These are phyloP conservation scores for Caenorhabditis zanzibari DNA, from an alignment of 2,888 invertebrate genomes.

Conservation along the genomic window DNA sequence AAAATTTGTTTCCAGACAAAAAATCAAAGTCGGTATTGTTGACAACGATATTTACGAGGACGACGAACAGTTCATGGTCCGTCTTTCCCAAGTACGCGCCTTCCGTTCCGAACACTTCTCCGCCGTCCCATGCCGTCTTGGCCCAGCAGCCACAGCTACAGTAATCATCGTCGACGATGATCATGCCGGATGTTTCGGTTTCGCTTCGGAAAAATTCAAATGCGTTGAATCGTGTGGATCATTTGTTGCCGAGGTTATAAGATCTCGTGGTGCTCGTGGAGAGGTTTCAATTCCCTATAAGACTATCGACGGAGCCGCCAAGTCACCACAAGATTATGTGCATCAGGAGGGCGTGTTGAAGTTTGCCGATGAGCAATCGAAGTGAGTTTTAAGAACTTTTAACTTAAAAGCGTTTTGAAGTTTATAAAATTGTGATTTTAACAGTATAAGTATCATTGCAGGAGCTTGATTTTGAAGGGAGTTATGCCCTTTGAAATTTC, in stretches of 20 bases:
- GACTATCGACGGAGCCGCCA: slow-evolving; percentile 92
- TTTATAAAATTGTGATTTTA: too few relatives aligned
- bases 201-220: slow-evolving; percentile 88
- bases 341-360: slow-evolving; percentile 89
- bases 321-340: slow-evolving; percentile 91
- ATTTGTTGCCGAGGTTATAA: slow-evolving; percentile 72
- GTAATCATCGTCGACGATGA: slow-evolving; percentile 99
- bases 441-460: too few relatives aligned
- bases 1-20: slow-evolving; percentile 86
- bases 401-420: too few relatives aligned
- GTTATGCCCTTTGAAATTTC: too few relatives aligned
- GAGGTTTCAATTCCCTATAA: slow-evolving; percentile 92
- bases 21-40: slow-evolving; percentile 92
- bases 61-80: slow-evolving; percentile 97
- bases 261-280: slow-evolving; percentile 90
- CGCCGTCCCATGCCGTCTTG: slow-evolving; percentile 86
- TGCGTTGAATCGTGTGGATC: slow-evolving; percentile 86
- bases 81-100: slow-evolving; percentile 86
- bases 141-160: slow-evolving; percentile 93
- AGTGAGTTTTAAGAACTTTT: slow-evolving; percentile 88
- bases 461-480: too few relatives aligned
- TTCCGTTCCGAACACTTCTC: slow-evolving; percentile 72
- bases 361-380: slow-evolving; percentile 98
- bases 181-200: slow-evolving; percentile 97
- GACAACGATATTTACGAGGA: slow-evolving; percentile 99